Percentiles rank a stretch among this genome's conserved stretches.
phyloP scores from a whole-genome alignment of 2,113 vertebrate genomes.

The Hippocampus guttulatus region DNA sequence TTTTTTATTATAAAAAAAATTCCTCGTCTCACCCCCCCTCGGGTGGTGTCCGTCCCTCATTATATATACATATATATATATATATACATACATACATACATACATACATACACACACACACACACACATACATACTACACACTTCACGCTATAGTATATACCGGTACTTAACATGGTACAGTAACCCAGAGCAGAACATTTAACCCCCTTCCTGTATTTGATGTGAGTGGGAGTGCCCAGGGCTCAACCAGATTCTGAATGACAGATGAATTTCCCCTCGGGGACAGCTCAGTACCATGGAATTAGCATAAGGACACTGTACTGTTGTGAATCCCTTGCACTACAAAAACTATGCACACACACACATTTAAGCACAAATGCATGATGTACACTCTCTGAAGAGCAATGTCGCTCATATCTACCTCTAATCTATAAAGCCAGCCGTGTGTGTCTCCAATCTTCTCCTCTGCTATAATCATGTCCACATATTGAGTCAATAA shows the following conservation, averaged over 20 bases:
- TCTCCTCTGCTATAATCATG: constrained; percentile 63
- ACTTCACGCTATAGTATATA: no score
- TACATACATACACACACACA: no score
- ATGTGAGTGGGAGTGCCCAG: constrained; percentile 28
- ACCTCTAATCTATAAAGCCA: constrained; percentile 58
- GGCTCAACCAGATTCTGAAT: constrained; percentile 47
- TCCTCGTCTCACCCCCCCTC: no score
- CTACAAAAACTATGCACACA: constrained; percentile 15
- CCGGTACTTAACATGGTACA: constrained; percentile 5
- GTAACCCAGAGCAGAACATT: constrained; percentile 14
- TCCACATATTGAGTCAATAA: constrained; percentile 70
- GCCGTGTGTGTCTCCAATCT: constrained; percentile 60
- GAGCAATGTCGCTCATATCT: constrained; percentile 47
- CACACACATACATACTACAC: background rate
- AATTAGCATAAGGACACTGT: constrained; percentile 53
- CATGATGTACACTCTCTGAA: constrained; percentile 23
- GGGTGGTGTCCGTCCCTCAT: no score
- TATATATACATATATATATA: no score
- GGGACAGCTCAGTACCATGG: constrained; percentile 45
- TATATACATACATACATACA: no score
- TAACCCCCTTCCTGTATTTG: constrained; percentile 33
- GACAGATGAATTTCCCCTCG: constrained; percentile 51
- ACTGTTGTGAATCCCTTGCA: constrained; percentile 33
- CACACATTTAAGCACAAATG: constrained; percentile 6
- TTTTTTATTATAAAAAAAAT: no score